Percentiles rank a stretch among this genome's conserved stretches.
These are phyloP conservation scores for Xanthia icteritia DNA, from an alignment of 2,888 invertebrate species.

Conservation along the genomic window DNA sequence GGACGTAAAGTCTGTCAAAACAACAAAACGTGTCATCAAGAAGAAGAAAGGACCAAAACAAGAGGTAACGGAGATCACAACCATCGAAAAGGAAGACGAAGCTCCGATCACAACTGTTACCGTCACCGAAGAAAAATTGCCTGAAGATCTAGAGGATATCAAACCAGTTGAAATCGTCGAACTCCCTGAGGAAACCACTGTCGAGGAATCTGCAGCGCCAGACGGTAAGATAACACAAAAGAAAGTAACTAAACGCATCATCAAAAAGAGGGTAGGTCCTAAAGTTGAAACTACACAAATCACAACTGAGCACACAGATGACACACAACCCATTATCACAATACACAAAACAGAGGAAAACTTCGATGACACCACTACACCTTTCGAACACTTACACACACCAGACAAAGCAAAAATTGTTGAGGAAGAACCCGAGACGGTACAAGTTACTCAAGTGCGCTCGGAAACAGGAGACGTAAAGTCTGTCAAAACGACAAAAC, in stretches of 20 bases:
- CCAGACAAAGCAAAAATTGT: rapidly evolving
- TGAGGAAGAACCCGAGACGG: conserved; percentile 17
- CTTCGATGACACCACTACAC: not conserved
- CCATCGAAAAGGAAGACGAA: no score
- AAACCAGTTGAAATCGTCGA: conserved; percentile 23
- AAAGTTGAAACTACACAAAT: not conserved
- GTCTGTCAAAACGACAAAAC: conserved; percentile 10
- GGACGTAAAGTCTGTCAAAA: no score
- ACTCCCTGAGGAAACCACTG: not conserved
- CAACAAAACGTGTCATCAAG: no score
- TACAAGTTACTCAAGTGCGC: not conserved
- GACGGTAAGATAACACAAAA: not conserved
- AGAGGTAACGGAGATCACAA: no score
- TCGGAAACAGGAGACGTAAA: not conserved
- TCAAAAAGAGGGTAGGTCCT: not conserved
- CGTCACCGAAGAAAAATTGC: no score
- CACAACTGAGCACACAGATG: not conserved
- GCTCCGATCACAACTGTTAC: no score
- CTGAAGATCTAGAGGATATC: not conserved
- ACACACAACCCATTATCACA: not conserved
- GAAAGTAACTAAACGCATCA: rapidly evolving
- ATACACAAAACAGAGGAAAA: conserved; percentile 1
- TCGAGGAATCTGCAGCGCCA: not conserved
- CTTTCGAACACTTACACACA: rapidly evolving
- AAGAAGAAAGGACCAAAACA: no score